Evolutionary conservation across 2,888 invertebrate species (phyloP), one percentile per base, ranked within the genome.

Genomic region (Sylvicola cinctus): DNA sequence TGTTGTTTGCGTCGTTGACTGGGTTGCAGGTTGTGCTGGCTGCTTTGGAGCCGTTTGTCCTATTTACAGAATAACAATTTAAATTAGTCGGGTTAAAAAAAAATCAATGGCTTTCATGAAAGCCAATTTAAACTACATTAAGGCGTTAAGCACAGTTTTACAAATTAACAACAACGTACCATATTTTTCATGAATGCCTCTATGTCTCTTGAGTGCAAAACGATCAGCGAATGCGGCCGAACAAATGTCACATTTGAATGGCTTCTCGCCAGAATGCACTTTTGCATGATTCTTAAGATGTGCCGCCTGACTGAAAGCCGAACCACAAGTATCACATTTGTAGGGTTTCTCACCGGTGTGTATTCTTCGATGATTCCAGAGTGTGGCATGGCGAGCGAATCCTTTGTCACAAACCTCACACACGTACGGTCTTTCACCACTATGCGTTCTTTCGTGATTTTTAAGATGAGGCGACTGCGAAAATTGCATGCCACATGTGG

Each of bases 401-500:
- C 81, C 81, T 57, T 85, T 85, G 51, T 84, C 83, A 49, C 84
- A 85, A 15, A 84, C 71, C 55, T 84, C 84, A 54, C 84, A 85
- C 39, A 84, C 81, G 52, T 84, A 84, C 1, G 84, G 84, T 41
- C 83, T 70, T 49, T 84, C 84, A 3, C 84, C 84, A 23, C 81
- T 81, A 54, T 85, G 84, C 36, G 84, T 84, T 47, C 84, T 66
- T 55, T 85, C 84, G 49, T 84, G 84, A 54, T 84, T 85, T 50
- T 84, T 84, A 35, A 85, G 61, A 63, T 85, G 84, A 2, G 84
- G 84, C 36, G 80, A 80, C 49, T 85, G 84, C 5, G 83, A 83
- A 54, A 85, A 84, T 52, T 83, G 83, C 84, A 84, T 84, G 31
- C 84, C 84, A 52, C 84, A 85, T 16, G 83, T 81, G 49, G 71